Percentiles rank a stretch among this genome's conserved stretches.
Conservation (phyloP, 2,888 invertebrate genomes). For the Brachypalpus laphriformis region DNA sequence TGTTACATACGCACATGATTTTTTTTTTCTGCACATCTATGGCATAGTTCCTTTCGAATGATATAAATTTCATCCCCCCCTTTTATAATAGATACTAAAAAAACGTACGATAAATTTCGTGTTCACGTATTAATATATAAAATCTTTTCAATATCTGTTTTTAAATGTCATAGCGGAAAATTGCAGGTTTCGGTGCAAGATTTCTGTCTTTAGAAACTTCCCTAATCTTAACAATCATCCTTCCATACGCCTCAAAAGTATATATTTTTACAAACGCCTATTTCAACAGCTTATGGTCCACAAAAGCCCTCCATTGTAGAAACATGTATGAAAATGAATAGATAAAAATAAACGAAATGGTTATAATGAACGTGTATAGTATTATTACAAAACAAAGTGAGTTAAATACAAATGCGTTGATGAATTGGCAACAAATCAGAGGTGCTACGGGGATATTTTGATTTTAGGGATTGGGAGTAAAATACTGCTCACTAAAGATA, state of each 20-base stretch:
- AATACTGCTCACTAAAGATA: conserved; percentile 57
- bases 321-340: conserved; percentile 12
- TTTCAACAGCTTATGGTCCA: conserved; percentile 31
- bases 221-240: neutral
- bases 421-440: conserved; percentile 44
- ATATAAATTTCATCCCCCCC: too few species aligned
- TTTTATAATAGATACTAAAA: too few species aligned
- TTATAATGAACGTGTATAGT: conserved; percentile 17
- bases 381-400: conserved; percentile 35
- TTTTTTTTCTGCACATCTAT: too few species aligned
- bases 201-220: too few species aligned
- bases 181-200: too few species aligned
- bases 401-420: conserved; percentile 42
- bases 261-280: neutral
- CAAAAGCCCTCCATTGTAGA: conserved; percentile 44
- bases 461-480: conserved; percentile 9
- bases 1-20: too few species aligned
- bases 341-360: conserved; percentile 1
- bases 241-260: neutral
- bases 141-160: too few species aligned
- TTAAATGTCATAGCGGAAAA: too few species aligned
- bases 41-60: too few species aligned
- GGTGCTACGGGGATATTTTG: conserved; percentile 51
- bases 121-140: too few species aligned
- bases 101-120: too few species aligned